Evolutionary conservation across 2,113 vertebrate genomes (phyloP), one percentile per base, ranked within the genome.

Genomic region (Hylia prasina): DNA sequence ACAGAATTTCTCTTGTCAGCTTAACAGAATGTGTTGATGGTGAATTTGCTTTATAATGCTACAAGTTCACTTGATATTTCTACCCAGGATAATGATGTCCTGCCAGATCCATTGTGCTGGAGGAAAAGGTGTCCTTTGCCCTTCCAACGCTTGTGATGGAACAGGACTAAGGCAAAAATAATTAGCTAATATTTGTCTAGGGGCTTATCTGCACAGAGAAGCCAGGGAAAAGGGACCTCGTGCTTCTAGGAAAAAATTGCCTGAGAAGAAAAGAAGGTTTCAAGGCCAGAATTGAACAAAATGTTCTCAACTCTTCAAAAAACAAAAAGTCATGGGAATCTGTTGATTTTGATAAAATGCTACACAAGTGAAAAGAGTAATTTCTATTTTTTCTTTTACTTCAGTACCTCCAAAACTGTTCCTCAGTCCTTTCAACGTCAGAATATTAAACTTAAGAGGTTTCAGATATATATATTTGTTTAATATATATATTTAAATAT

Each of bases 171-270:
- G 65, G 60, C 30, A 80, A 89, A 92, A 94, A 79, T 10, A 80
- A 77, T 50, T 82, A 89, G n/a, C 85, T 89, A 92, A 94, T 94
- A 35, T 92, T 92, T 96, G 65, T 75, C 80, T 72, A 64, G 48
- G 31, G 40, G 23, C 50, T 94, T 92, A 91, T 92, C 69, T 96
- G 17, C 39, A 73, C 35, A 81, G 64, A 77, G 27, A 83, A 89
- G 31, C 11, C 35, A 63, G 57, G 51, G 30, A 84, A 89, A 94
- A 82, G 11, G 21, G 68, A 86, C 51, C 54, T 90, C 22, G 7
- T 83, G 11, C 27, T 96, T 94, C 96, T 92, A 87, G 86, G 69
- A 94, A 94, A 94, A 94, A 86, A 42, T 8, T 93, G 16, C 27
- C 27, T n/a, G 58, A 44, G 60, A 87, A 79, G 16, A 80, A 86